Evolutionary conservation across 2,113 vertebrate species (phyloP), one percentile per base, ranked within the genome.

Genomic region (Platanista minor): DNA sequence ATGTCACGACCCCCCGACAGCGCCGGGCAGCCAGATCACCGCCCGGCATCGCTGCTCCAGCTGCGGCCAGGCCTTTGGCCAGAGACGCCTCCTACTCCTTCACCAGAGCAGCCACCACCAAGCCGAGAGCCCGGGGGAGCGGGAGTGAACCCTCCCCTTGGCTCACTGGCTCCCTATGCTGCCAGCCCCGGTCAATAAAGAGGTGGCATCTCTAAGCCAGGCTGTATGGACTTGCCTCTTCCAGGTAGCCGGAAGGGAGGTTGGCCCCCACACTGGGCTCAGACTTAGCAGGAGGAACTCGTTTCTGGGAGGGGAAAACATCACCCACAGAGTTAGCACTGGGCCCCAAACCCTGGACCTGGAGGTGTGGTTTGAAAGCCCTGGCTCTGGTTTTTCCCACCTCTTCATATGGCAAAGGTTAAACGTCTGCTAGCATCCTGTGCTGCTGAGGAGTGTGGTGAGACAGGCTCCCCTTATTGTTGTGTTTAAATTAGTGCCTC

Each of bases 61-160:
- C 80, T 98, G 98, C 8, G 64, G 94, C 78, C 97, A 98, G 92
- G 96, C 97, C 27, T 98, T 98, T 86, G 96, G 97, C 29, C 98
- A 98, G 92, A 98, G 97, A 57, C 97, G 96, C 43, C 98, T 98
- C 78, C 97, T 98, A 52, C 97, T 98, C 3, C 95, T 98, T 27
- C 98, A 98, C 84, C 98, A 98, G n/a, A 95, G 95, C 49, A 96
- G 97, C 85, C 98, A 98, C 81, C 97, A 97, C 93, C 94, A 83
- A 10, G 83, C 77, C 0, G 97, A 97, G 36, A 78, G 64, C 33
- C 87, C 87, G 21, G 95, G 82, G 23, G 93, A 97, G 39, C 77
- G 88, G 21, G 96, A 94, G 41, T 97, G 94, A 98, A 31, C 29
- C 4, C n/a, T 46, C 23, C 29, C 15, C 14, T 31, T 15, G 13